These are phyloP conservation scores for Maniola hyperantus DNA, from an alignment of 2,888 invertebrate genomes.

Conservation along the genomic window DNA sequence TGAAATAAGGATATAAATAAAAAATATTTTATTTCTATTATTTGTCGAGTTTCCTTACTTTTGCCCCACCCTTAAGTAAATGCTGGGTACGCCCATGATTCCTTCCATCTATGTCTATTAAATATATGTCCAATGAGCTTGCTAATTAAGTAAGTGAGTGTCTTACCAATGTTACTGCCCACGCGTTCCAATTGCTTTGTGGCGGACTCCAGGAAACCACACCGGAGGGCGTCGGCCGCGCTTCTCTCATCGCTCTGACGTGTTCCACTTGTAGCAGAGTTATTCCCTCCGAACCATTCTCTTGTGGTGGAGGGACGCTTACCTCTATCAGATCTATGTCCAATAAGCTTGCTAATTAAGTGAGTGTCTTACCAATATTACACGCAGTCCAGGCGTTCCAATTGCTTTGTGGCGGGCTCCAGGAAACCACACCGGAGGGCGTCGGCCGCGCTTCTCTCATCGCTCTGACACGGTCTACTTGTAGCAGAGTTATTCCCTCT, in stretches of 20 bases:
- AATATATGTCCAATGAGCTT: too few relatives aligned
- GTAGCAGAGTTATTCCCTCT: conserved; percentile 58
- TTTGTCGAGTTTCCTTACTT: too few relatives aligned
- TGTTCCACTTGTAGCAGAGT: conserved; percentile 65
- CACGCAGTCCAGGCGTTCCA: conserved; percentile 99
- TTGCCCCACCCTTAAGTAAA: too few relatives aligned
- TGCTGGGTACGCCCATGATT: too few relatives aligned
- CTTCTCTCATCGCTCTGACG: conserved; percentile 84
- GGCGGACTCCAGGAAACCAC: conserved; percentile 99
- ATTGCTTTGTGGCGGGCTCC: conserved; percentile 97
- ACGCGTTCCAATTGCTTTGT: conserved; percentile 98
- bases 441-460: conserved; percentile 85
- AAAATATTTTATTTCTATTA: too few relatives aligned
- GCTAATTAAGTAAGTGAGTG: too few relatives aligned
- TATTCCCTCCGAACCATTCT: conserved; percentile 50
- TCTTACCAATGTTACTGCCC: conserved; percentile 94
- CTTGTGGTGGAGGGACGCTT: conserved; percentile 37
- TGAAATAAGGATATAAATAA: too few relatives aligned
- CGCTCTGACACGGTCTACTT: conserved; percentile 74
- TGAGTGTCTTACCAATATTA: conserved; percentile 87
- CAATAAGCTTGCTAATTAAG: too few relatives aligned
- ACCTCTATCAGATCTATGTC: conserved; percentile 32
- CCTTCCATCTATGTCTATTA: too few relatives aligned
- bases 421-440: conserved; percentile 92
- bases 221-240: conserved; percentile 85